Percentiles rank a stretch among this genome's conserved stretches.
Conservation (phyloP, 1,140 invertebrate species). For the Neodiprion pinetum region DNA sequence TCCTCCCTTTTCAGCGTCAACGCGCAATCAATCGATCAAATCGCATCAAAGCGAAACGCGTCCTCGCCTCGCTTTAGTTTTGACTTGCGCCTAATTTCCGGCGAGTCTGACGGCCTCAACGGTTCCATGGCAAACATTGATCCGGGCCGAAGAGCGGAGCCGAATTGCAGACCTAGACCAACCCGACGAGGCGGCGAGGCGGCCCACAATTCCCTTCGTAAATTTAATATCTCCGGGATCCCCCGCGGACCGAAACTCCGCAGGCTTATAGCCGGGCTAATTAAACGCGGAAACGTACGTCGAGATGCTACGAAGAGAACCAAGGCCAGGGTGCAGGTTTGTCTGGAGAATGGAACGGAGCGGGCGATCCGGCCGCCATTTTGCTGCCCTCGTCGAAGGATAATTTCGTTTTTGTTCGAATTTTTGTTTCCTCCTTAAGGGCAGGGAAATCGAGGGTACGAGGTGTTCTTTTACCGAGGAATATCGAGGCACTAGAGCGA, state of each 20-base stretch:
- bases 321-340: no score
- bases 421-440: not conserved
- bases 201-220: not conserved
- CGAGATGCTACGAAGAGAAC: not conserved
- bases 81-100: not conserved
- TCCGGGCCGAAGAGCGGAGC: not conserved
- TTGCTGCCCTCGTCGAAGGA: not conserved
- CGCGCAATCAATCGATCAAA: no score
- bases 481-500: not conserved
- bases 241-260: not conserved
- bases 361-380: not conserved
- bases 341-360: not conserved
- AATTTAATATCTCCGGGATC: not conserved
- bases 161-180: not conserved
- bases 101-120: not conserved
- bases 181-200: not conserved
- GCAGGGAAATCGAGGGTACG: no score
- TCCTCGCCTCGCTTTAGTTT: not conserved
- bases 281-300: not conserved
- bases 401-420: not conserved
- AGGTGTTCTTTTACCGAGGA: not conserved
- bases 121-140: not conserved
- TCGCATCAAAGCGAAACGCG: no score
- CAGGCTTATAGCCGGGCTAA: not conserved
- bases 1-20: not conserved